Base-by-base conservation (phyloP, 2,113 vertebrate species). In the Pseudorhombus dupliciocellatus region DNA sequence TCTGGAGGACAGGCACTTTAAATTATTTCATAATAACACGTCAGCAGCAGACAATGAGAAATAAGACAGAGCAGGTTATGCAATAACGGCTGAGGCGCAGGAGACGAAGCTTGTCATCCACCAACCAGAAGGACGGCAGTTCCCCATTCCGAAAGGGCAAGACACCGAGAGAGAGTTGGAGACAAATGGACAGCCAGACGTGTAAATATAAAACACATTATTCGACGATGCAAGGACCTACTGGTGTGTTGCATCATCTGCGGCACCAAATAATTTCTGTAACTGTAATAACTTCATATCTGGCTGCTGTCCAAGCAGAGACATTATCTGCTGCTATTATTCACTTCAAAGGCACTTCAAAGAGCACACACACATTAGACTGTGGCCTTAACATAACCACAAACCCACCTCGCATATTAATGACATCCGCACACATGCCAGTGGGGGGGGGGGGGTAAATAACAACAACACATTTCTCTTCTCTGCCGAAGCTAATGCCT, bases 281-380 rank as follows among this genome's bases (percentile, higher is more conserved):
- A 40, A 77, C n/a, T n/a, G n/a, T n/a, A n/a, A 31, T 66, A 73
- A 78, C 59, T 69, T 75, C 72, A 81, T 75, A 74, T 84, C 68
- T 74, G 75, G 70, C 71, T 63, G 58, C 68, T n/a, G 59, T 75
- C 83, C 80, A 75, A 72, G 71, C 77, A 3, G 24, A 56, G 77
- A 80, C 70, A 68, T 75, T 80, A 87, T 84, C 80, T 85, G 51
- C 73, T 24, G 42, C 67, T 71, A 21, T 60, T 42, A 25, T 84
- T 85, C 62, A 77, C 85, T 84, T 88, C 81, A 88, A 86, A 87
- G 73, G 76, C 81, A 75, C 68, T 58, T 40, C 57, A 75, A 87
- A 81, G 46, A 56, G 69, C 18, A 4, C 54, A 24, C 54, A 24
- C 42, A 62, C 69, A 73, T 81, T 75, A 78, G 26, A 56, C 44